Evolutionary conservation across 2,888 invertebrate genomes (phyloP).

Genomic region (Thumatha senex): DNA sequence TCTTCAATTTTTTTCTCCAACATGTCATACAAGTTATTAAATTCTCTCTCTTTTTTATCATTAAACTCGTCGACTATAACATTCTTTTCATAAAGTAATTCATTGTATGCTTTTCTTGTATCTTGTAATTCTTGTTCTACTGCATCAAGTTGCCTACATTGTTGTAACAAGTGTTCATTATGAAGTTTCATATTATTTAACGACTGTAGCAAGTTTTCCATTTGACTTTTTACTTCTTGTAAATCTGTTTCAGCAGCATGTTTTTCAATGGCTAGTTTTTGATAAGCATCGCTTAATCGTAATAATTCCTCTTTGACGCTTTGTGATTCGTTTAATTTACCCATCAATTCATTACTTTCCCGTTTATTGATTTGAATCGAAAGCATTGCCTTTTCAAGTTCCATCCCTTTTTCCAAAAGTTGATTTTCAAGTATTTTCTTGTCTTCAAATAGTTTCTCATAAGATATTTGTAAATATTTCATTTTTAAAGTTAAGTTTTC

Average conservation of each 20-base stretch:
- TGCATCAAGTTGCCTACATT: constrained; percentile 28
- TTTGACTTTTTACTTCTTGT: constrained; percentile 38
- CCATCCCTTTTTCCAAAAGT: constrained; percentile 39
- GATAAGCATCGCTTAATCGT: constrained; percentile 39
- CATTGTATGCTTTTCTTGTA: constrained; percentile 37
- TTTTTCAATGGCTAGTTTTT: constrained; percentile 46
- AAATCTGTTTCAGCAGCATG: constrained; percentile 42
- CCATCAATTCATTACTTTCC: constrained; percentile 49
- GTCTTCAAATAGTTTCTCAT: constrained; percentile 44
- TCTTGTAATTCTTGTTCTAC: constrained; percentile 42
- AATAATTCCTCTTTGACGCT: constrained; percentile 44
- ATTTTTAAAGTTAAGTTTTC: constrained; percentile 46
- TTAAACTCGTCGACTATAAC: constrained; percentile 43
- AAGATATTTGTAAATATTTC: constrained; percentile 40
- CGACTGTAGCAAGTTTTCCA: constrained; percentile 30
- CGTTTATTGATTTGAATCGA: constrained; percentile 45
- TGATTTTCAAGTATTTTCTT: constrained; percentile 52
- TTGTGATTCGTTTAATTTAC: constrained; percentile 43
- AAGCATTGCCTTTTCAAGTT: constrained; percentile 46
- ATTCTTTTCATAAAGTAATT: constrained; percentile 44
- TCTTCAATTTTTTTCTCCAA: constrained; percentile 57
- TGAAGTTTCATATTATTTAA: constrained; percentile 30
- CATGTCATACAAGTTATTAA: constrained; percentile 44
- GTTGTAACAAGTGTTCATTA: constrained; percentile 34
- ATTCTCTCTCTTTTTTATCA: constrained; percentile 44